Conservation (phyloP, 2,797 vertebrate species). For the Bradypodion pumilum region DNA sequence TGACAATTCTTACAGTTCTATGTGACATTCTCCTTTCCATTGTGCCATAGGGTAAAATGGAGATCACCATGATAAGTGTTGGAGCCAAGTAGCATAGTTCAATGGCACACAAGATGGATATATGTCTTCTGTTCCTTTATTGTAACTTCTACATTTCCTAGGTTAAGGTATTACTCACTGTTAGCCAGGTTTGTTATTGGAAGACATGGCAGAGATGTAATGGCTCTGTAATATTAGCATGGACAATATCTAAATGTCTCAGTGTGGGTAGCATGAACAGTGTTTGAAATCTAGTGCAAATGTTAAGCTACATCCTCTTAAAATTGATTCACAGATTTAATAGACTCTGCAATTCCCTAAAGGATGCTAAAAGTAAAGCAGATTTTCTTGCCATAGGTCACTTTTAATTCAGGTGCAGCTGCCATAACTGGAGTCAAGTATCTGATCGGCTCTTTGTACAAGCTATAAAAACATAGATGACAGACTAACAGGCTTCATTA, state of each 20-base stretch:
- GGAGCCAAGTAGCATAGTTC: neutral
- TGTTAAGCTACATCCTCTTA: constrained; percentile 48
- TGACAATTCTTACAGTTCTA: neutral
- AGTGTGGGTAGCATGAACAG: neutral
- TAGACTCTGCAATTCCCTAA: constrained; percentile 53
- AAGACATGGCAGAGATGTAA: neutral
- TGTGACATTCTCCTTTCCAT: neutral
- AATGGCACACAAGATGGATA: neutral
- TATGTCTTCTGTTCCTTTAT: neutral
- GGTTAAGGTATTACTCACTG: neutral
- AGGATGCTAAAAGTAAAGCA: constrained; percentile 49
- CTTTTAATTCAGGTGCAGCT: constrained; percentile 70
- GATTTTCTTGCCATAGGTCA: constrained; percentile 47
- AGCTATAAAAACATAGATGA: constrained; percentile 66
- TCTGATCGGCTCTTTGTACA: constrained; percentile 65
- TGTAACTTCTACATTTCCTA: neutral
- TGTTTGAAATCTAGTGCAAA: neutral
- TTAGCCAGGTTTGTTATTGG: neutral
- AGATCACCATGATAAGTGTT: neutral
- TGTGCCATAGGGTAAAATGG: neutral
- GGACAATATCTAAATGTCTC: neutral
- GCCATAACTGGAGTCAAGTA: constrained; percentile 66
- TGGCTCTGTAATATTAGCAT: neutral
- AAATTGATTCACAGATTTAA: constrained; percentile 49
- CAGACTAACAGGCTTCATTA: constrained; percentile 56